Evolutionary conservation across 2,888 invertebrate genomes (phyloP), one percentile per base, ranked within the genome.

Genomic region (Antheraea assamensis): DNA sequence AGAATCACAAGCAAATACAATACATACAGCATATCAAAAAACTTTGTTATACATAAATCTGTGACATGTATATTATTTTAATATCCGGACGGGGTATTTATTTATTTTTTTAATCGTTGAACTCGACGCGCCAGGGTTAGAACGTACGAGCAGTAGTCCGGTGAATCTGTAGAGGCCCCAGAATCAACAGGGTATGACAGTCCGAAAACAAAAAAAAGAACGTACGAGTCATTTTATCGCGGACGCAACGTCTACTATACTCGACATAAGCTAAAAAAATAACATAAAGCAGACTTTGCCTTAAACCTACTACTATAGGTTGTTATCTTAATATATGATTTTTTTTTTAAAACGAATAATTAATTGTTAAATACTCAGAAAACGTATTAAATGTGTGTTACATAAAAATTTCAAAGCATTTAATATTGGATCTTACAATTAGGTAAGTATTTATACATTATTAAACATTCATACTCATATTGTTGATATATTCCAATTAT

Each of bases 21-120:
- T n/a, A 21, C 35, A n/a, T 21, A n/a, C n/a, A n/a, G 35, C 35
- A 68, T 35, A 68, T 68, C 4, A 49, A 72, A 71, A n/a, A 76
- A 79, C 77, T 75, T 78, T 79, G 74, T 64, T 17, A 35, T 49
- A 42, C 75, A 72, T 82, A 79, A 80, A 80, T 82, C 79, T 78
- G 71, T 64, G 19, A 49, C 66, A 70, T 75, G 17, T 64, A 64
- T 30, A 30, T 68, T 13, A 35, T 31, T 80, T 79, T 76, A 76
- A 76, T 74, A 72, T 52, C 27, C 55, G 72, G 35, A 75, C 68
- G 71, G 21, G 19, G 71, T 76, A 74, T 76, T 81, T 79, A 78
- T 79, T 80, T 78, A 78, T 79, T 77, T 74, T 79, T 78, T 78
- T 77, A 76, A 79, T 76, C 78, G 80, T 72, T 73, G 49, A 73